A percentile compares a stretch with the other conserved stretches of the same genome.
Evolutionary conservation across 2,888 invertebrate species (phyloP).

Genomic region (Coecobrya sp.): DNA sequence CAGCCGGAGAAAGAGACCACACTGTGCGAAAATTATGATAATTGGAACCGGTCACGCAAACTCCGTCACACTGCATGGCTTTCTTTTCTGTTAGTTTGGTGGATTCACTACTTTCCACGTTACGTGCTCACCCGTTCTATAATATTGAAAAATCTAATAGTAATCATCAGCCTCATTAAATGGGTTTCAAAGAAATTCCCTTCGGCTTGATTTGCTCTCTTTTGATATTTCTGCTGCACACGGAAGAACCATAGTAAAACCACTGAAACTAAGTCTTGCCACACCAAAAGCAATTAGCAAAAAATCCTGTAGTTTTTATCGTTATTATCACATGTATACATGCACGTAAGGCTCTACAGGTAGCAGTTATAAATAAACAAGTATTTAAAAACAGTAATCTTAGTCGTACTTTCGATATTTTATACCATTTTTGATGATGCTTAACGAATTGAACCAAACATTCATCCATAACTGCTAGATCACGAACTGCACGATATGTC

Average conservation of each 20-base stretch:
- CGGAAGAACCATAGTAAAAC: background rate
- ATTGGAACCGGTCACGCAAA: constrained; percentile 83
- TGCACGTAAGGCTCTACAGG: background rate
- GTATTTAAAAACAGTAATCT: background rate
- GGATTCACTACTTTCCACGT: constrained; percentile 10
- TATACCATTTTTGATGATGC: background rate
- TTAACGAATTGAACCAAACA: background rate
- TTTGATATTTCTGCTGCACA: background rate
- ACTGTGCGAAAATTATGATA: constrained; percentile 84
- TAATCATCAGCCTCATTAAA: constrained; percentile 15
- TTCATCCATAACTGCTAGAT: background rate
- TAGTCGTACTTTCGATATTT: background rate
- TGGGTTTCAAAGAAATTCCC: background rate
- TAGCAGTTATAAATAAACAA: background rate
- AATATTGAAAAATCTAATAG: background rate
- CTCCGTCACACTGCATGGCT: background rate
- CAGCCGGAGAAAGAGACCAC: constrained; percentile 60
- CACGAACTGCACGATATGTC: background rate
- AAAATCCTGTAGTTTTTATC: background rate
- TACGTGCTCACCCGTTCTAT: background rate
- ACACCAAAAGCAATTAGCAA: background rate
- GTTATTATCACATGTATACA: background rate
- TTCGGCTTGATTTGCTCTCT: background rate
- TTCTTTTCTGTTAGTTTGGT: background rate
- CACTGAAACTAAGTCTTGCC: background rate